Conservation (phyloP, 1,140 invertebrate genomes). For the Goniozus legneri region DNA sequence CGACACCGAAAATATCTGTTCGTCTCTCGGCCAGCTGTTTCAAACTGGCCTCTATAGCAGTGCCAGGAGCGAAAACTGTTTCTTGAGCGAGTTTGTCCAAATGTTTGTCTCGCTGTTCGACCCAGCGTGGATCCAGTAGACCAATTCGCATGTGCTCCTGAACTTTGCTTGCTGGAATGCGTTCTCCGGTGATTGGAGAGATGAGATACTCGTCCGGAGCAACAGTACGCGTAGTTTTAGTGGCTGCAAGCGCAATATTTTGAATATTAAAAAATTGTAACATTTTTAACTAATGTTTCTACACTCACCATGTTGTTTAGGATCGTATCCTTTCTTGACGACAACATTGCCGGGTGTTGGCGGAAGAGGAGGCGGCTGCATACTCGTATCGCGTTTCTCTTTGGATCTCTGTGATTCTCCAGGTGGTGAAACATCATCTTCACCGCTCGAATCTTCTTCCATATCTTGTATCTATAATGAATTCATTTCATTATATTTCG, state of each 20-base stretch:
- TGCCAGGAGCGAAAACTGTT: slow-evolving; percentile 81
- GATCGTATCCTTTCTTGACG: slow-evolving; percentile 95
- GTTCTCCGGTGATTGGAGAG: slow-evolving; percentile 96
- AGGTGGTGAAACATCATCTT: slow-evolving; percentile 56
- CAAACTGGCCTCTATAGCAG: slow-evolving; percentile 92
- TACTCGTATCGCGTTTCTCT: slow-evolving; percentile 44
- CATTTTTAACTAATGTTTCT: slow-evolving; percentile 1
- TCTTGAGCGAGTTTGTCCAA: slow-evolving; percentile 84
- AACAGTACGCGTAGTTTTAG: slow-evolving; percentile 58
- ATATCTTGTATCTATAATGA: slow-evolving; percentile 78
- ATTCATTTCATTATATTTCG: too few species aligned
- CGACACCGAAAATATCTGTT: slow-evolving; percentile 99
- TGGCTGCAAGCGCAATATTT: slow-evolving; percentile 34
- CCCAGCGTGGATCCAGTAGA: slow-evolving; percentile 95
- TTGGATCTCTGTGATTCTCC: slow-evolving; percentile 51
- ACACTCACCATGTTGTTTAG: slow-evolving; percentile 68
- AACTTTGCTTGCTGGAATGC: slow-evolving; percentile 94
- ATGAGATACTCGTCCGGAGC: slow-evolving; percentile 88
- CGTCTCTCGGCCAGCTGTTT: slow-evolving; percentile 95
- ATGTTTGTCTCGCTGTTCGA: slow-evolving; percentile 91
- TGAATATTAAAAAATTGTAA: neutral
- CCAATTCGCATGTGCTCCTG: slow-evolving; percentile 98
- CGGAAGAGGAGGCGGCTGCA: slow-evolving; percentile 72
- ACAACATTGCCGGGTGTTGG: slow-evolving; percentile 91
- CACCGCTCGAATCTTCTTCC: slow-evolving; percentile 84